Evolutionary conservation across 2,113 vertebrate genomes (phyloP).

Genomic region (Sapajus apella): DNA sequence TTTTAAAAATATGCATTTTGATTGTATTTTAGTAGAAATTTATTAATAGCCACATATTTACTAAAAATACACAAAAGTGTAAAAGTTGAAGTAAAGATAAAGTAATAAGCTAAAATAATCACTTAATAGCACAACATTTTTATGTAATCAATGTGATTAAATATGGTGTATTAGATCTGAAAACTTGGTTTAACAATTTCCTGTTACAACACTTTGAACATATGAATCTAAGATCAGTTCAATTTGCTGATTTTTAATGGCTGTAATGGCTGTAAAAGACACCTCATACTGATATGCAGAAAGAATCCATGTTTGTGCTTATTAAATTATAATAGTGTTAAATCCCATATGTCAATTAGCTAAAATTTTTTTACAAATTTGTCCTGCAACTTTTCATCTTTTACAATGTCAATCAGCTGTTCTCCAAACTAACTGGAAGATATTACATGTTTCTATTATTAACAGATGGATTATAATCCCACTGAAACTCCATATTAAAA

Average conservation of each 20-base stretch:
- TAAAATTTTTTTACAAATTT: not conserved
- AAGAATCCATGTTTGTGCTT: not conserved
- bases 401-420: conserved; percentile 26
- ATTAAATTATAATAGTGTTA: not conserved
- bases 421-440: not conserved
- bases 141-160: not conserved
- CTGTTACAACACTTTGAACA: not conserved
- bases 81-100: not conserved
- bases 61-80: not conserved
- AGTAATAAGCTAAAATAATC: not conserved
- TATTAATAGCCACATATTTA: not conserved
- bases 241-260: not conserved
- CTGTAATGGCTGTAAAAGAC: not conserved
- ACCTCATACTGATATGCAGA: not conserved
- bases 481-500: not conserved
- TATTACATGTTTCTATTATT: not conserved
- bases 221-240: not conserved
- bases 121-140: not conserved
- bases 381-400: not conserved
- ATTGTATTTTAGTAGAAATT: not conserved
- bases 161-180: not conserved
- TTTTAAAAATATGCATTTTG: not conserved
- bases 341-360: not conserved
- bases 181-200: not conserved
- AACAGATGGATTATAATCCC: conserved; percentile 51